These are phyloP conservation scores for Phrynosoma blainvillii DNA, from an alignment of 2,113 vertebrate species.

Conservation along the genomic window DNA sequence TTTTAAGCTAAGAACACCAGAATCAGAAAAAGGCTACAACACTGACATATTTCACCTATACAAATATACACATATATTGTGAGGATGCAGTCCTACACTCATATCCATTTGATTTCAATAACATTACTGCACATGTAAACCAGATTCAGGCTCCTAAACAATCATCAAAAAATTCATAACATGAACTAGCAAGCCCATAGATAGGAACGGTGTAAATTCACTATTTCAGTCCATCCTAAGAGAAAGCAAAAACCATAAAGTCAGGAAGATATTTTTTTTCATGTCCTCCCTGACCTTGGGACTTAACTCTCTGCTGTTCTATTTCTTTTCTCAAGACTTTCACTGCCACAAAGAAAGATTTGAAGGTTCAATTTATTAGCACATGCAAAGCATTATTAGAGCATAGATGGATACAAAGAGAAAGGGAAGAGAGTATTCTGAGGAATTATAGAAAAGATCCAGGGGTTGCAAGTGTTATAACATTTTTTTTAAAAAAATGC, in stretches of 20 bases:
- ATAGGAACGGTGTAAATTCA: background rate
- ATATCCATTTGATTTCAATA: background rate
- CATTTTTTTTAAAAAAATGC: background rate
- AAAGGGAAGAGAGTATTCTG: background rate
- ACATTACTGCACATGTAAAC: background rate
- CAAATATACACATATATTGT: background rate
- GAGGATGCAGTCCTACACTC: background rate
- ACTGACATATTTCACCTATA: background rate
- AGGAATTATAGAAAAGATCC: background rate
- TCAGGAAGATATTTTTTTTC: background rate
- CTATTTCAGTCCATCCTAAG: background rate
- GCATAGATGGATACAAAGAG: background rate
- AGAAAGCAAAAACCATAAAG: background rate
- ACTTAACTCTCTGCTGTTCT: background rate
- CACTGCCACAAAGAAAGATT: background rate
- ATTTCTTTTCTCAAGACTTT: background rate
- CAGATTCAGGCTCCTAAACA: background rate
- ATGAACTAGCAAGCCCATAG: background rate
- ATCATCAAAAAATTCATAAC: background rate
- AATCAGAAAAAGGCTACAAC: background rate
- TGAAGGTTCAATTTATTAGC: background rate
- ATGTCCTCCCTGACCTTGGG: background rate
- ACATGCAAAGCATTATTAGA: slow-evolving; percentile 17
- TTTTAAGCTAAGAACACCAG: background rate
- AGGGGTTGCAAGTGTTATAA: background rate